Evolutionary conservation across 2,797 vertebrate genomes (phyloP), one percentile per base, ranked within the genome.

Genomic region (Oreortyx pictus): DNA sequence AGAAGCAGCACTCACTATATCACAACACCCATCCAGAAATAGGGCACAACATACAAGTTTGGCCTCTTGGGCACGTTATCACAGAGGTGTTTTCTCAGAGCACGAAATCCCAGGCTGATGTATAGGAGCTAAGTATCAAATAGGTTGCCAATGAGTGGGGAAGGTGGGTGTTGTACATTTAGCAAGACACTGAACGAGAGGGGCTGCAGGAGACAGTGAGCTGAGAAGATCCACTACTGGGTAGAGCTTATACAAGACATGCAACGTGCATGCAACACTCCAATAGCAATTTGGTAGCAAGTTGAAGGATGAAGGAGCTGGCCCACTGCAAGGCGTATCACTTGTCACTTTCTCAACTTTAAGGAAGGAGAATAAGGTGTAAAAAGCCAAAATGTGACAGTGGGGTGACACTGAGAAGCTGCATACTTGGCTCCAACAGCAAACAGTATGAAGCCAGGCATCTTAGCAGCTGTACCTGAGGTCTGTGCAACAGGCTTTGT

Each of bases 401-500:
- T 19, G 29, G 65, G n/a, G 25, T 31, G 24, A 84, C 47, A 33
- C 20, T 12, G n/a, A n/a, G 62, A 27, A 91, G 43, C 35, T 66
- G 50, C 74, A 50, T 11, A 24, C 16, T 27, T 47, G 39, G 14
- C 9, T 80, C 44, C 65, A 71, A 85, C 89, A 89, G 64, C 47
- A 54, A 92, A 68, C 12, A 11, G 27, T 1, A 3, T 14, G 56
- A 50, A 78, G 9, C 16, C 67, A 49, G 52, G 67, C 39, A 41
- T 44, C 39, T 35, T n/a, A 25, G 12, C 16, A 5, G n/a, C 49
- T 70, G 39, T 60, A 81, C 64, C 71, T 91, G 66, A 25, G 22
- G 7, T 1, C 77, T 5, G 0, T 19, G 35, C 52, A 27, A 7
- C 1, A 43, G 64, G 35, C n/a, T 67, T 10, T 0, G 0, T 33